These are phyloP conservation scores for Pangasius djambal DNA, from an alignment of 2,797 vertebrate genomes.

Conservation along the genomic window DNA sequence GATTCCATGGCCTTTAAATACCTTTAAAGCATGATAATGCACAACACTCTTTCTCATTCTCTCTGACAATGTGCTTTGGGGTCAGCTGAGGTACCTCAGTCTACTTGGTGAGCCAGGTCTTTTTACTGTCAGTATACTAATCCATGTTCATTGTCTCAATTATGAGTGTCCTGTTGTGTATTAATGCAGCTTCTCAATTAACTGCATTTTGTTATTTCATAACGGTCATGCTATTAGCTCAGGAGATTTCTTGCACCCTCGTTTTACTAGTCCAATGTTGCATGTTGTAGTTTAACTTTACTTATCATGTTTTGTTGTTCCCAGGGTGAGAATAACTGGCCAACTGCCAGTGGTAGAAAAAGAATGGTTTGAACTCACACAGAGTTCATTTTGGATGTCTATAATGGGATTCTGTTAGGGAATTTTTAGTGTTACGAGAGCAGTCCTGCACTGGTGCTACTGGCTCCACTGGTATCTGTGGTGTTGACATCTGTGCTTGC, in stretches of 20 bases:
- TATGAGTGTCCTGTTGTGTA: not conserved
- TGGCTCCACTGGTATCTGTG: slow-evolving; percentile 55
- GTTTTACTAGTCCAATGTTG: not conserved
- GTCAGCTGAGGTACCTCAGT: not conserved
- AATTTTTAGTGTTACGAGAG: slow-evolving; percentile 7
- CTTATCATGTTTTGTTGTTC: not conserved
- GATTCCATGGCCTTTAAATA: not conserved
- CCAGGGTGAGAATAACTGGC: slow-evolving; percentile 1
- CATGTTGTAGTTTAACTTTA: not conserved
- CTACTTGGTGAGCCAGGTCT: not conserved
- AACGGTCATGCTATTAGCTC: not conserved
- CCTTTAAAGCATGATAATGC: not conserved
- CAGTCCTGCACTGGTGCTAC: slow-evolving; percentile 34
- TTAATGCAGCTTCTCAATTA: too few relatives aligned
- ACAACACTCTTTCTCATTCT: too few relatives aligned
- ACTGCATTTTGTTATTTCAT: not conserved
- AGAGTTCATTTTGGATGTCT: slow-evolving; percentile 11
- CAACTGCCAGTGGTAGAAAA: slow-evolving; percentile 18
- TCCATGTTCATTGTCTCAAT: not conserved
- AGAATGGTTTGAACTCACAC: slow-evolving; percentile 6
- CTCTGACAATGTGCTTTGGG: slow-evolving; percentile 28
- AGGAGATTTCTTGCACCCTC: not conserved
- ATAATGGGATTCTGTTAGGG: not conserved
- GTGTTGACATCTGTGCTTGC: slow-evolving; percentile 46
- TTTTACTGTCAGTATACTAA: not conserved